Base-by-base conservation (phyloP, 2,888 invertebrate genomes). In the Arge pagana region DNA sequence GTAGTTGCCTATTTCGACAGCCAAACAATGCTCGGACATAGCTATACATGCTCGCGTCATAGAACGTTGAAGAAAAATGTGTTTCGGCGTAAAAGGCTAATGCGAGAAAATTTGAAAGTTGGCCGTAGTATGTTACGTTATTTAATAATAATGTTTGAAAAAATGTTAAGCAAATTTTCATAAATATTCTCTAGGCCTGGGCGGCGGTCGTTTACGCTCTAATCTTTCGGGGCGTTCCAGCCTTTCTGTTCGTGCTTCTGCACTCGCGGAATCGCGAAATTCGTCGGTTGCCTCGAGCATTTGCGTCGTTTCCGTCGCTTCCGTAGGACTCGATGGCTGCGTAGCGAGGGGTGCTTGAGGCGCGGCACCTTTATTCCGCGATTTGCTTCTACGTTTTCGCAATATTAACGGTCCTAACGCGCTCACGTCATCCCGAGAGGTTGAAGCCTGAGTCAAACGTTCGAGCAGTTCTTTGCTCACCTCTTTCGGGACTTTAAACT, bases 341-440 rank as follows among this genome's bases (percentile, higher is more conserved):
- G 77, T 80, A 61, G 81, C 81, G 74, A 85, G 74, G 62, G 79
- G 80, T 54, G 74, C 80, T 58, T 68, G 70, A 54, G 77, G 82
- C 55, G 80, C 81, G 33, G 75, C 78, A 28, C 78, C 77, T 57
- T 80, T 79, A 54, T 77, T 82, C 62, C 84, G 77, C 67, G 83
- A 83, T 77, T 85, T 85, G 66, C 84, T 83, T 58, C 84, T 79
- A 59, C 84, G 79, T 69, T 84, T 84, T 55, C 77, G 65, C n/a
- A 78, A 64, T 26, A 78, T 73, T 11, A 78, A 63, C 19, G 77
- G 75, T 6, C 77, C 78, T 30, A 75, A 59, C 6, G 68, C 64
- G 6, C 57, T 52, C 6, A 62, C 54, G 26, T 68, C 70, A 24
- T 70, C 57, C 11, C 70, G 54, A 5, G 72, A 67, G 4, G 70